Evolutionary conservation across 2,888 invertebrate species (phyloP), one percentile per base, ranked within the genome.

Genomic region (Tineola bisselliella): DNA sequence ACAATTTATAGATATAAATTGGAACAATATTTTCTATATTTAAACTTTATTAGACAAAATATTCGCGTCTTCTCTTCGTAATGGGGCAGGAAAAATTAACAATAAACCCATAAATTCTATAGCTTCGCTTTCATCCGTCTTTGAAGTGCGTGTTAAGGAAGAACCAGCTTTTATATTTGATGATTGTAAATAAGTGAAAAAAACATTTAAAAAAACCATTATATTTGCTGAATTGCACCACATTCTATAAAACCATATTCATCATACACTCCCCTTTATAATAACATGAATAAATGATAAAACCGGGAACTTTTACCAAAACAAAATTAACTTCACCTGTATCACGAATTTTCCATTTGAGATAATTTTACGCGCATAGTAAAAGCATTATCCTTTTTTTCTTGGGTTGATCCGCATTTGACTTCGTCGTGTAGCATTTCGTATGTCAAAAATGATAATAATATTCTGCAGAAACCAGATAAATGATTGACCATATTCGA

Each of bases 271-370:
- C 48, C 48, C 48, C 48, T 48, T 15, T 48, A 15, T 17, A 48
- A 48, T 48, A 48, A 48, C 48, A 48, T 48, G 48, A 48, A 48
- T 48, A 48, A 17, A n/a, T 48, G 13, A n/a, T n/a, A n/a, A 48
- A 48, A 48, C 48, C 48, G 8, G 17, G 13, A 15, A 48, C 48
- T 48, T 48, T 48, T 15, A 48, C 17, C 48, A 17, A 17, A 48
- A 48, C 48, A 13, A 17, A 48, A 10, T 48, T 48, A 48, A 48
- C 48, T 48, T 48, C 48, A 48, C 48, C 48, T 48, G 48, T 48
- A 48, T 15, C 48, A n/a, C 48, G 48, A 48, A 48, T 48, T 48
- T 48, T 48, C 48, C 48, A 48, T 48, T 48, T 48, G 48, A 48
- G 48, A 48, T n/a, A 38, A 38, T 38, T 38, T 38, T n/a, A 38